Base-by-base conservation (phyloP, 1,140 invertebrate species). In the Alviniconcha marisindica region DNA sequence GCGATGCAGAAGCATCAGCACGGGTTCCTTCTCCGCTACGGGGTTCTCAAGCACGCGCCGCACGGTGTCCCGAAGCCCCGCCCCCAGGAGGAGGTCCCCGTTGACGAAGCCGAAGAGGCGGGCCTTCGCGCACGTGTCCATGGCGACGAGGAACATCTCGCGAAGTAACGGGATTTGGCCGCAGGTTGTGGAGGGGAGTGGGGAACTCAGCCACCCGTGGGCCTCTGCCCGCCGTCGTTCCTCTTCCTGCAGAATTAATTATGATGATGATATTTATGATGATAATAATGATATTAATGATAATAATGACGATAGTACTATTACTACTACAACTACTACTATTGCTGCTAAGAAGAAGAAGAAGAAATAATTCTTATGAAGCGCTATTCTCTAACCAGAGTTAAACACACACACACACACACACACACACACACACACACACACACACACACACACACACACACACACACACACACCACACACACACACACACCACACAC, bases 61-160 rank as follows among this genome's bases (percentile, higher is more conserved):
- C 15, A 84, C 38, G 48, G 63, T 80, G 40, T 73, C 69, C 10
- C 40, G 38, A 14, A 84, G 63, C 4, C 51, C 42, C 3, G 42
- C 10, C n/a, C 78, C 83, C 14, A 84, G 56, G 12, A 80, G 77
- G n/a, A 84, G 51, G 51, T 84, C 83, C 4, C 74, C 76, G 40
- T 84, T 84, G 83, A 77, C 77, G 42, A 54, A 84, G 31, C 83
- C 83, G 69, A 80, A 80, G 4, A 84, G 1, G 5, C 18, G 33
- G 15, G 54, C 24, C 24, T 28, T 36, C 12, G 77, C 51, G n/a
- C 38, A 60, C 14, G 66, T 74, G 15, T 12, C 44, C 66, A 79
- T 60, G 33, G 56, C 44, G 15, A 31, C 42, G n/a, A 60, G 24
- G 77, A 84, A 84, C 83, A 84, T 80, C 24, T 63, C 69, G 1